Evolutionary conservation across 2,888 invertebrate species (phyloP), one percentile per base, ranked within the genome.

Genomic region (Tridacna gigas): DNA sequence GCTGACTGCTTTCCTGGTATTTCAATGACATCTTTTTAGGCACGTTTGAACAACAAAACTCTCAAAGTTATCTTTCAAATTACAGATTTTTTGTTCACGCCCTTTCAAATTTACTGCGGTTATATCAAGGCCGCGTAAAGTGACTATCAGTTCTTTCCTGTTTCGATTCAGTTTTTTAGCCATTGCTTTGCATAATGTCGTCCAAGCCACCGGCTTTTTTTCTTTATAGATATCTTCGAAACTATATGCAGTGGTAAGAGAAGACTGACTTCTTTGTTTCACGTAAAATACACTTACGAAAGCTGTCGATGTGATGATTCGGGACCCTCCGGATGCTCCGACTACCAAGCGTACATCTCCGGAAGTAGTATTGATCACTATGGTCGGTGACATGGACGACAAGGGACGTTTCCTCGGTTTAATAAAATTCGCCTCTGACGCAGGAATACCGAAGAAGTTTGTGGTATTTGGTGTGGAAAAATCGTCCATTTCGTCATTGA

Each of bases 401-500:
- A 98, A 95, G 0, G 99, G 98, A 71, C 97, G 96, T 93, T 98
- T 97, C 3, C 97, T 97, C 0, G 98, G 97, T 56, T 95, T 95
- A 74, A 99, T 97, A 94, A 96, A 97, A 95, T 99, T 99, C 0
- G 97, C 97, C 0, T 97, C 96, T 0, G 98, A 97, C 0, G 98
- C 97, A 18, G 94, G 93, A 67, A 95, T 92, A 0, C 95, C 94
- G 82, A 94, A 95, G 51, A 66, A 81, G 78, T 94, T 94, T 28
- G 78, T 83, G 61, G 92, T 92, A 9, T 92, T 89, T 0, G 97
- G 97, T 9, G 97, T 96, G 0, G 97, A 97, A 95, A 99, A 99
- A 94, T 98, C 98, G 91, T 98, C 97, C 98, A 98, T 98, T 92
- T 97, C 97, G 91, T 97, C 97, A 95, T 98, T 98, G 95, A 98